A percentile compares a stretch with the other conserved stretches of the same genome.
phyloP scores from a whole-genome alignment of 2,888 invertebrate genomes.

The Noctua fimbriata region DNA sequence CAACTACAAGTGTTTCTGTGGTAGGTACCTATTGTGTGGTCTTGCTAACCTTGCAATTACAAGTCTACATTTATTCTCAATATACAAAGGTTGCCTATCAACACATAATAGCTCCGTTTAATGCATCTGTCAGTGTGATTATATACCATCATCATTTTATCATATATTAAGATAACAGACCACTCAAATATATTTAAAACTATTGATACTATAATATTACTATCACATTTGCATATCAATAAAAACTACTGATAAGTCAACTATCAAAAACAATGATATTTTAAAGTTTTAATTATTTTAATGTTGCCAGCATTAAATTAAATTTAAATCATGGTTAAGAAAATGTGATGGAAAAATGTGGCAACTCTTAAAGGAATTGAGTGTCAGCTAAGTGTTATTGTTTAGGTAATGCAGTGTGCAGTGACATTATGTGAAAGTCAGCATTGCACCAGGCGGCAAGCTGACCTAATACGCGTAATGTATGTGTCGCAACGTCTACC shows the following conservation, averaged over 20 bases:
- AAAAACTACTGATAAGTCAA: conserved; percentile 39
- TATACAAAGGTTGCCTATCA: conserved; percentile 36
- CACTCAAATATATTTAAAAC: conserved; percentile 24
- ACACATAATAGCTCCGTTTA: conserved; percentile 11
- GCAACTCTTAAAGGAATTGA: conserved; percentile 76
- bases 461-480: conserved; percentile 76
- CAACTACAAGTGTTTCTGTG: conserved; percentile 4
- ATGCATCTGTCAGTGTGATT: conserved; percentile 22
- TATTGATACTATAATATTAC: conserved; percentile 32
- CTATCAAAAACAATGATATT: conserved; percentile 25
- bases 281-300: conserved; percentile 47
- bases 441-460: conserved; percentile 75
- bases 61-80: conserved; percentile 15
- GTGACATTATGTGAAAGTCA: conserved; percentile 79
- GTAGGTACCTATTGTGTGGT: conserved; percentile 2
- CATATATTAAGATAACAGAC: conserved; percentile 37
- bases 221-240: conserved; percentile 23
- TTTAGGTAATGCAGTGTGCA: conserved; percentile 68
- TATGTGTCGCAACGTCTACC: conserved; percentile 74
- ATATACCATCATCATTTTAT: conserved; percentile 26
- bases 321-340: conserved; percentile 33
- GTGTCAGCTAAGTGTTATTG: conserved; percentile 65
- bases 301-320: conserved; percentile 74
- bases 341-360: conserved; percentile 55
- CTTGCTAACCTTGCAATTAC: conserved; percentile 49